Base-by-base conservation (phyloP, 2,113 vertebrate species). In the Cisticola juncidis region DNA sequence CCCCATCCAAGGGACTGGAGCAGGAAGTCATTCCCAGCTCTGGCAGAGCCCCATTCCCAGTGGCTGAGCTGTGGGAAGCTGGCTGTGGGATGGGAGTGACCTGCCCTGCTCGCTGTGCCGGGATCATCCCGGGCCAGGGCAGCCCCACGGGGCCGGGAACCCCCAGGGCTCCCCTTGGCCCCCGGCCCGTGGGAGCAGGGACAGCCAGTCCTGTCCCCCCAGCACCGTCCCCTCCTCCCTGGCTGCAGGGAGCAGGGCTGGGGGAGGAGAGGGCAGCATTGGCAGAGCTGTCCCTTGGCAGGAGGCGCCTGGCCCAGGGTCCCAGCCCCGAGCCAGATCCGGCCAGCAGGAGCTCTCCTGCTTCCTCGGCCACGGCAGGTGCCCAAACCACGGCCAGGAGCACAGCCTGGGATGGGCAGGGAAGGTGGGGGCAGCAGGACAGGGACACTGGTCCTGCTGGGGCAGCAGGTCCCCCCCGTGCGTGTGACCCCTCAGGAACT, bases 41-140 rank as follows among this genome's bases (percentile, higher is more conserved):
- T 9, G 33, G 58, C 72, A 90, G 29, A 81, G 58, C 60, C 69
- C 74, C 3, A 1, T 61, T 24, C 26, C 25, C 53, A 10, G n/a
- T 1, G 44, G 7, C 68, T 7, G 40, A 85, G 61, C 78, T 22
- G 22, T 7, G 36, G 62, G 50, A 29, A 86, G 45, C 60, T 17
- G 15, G 33, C 70, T 25, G 31, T 4, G n/a, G 51, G 25, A 35
- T 4, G 25, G 51, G 20, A 72, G 6, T 5, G 2, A 56, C 56
- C 51, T 15, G 24, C 45, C 47, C 50, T 0, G 2, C 31, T 29
- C 7, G 0, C 45, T 22, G 0, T 2, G 1, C 62, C 0, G 5
- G 71, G 36, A 44, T 38, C 7, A 4, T 18, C 66, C 36, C 5
- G 60, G 40, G 36, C 45, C 44, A 18, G 0, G 0, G 36, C 86